Conservation (phyloP, 2,888 invertebrate genomes). For the Drosophila robusta region DNA sequence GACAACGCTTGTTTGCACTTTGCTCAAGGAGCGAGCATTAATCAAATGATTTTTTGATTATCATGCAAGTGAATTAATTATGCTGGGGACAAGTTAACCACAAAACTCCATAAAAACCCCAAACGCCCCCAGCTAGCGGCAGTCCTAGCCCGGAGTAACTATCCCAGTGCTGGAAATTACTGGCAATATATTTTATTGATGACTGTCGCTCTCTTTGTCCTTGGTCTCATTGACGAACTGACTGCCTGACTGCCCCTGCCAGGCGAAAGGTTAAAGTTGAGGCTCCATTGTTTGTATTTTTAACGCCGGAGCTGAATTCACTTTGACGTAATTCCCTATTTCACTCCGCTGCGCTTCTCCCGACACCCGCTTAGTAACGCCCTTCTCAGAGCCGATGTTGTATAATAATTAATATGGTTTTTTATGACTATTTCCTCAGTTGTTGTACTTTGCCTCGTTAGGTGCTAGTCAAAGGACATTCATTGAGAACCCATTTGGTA, state of each 20-base stretch:
- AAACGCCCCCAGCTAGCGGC: no score
- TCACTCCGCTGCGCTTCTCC: not conserved
- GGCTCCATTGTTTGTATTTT: slow-evolving; percentile 29
- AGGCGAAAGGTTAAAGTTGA: slow-evolving; percentile 64
- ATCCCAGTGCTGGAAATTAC: slow-evolving; percentile 40
- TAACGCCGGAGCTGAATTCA: slow-evolving; percentile 28
- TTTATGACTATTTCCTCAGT: slow-evolving; percentile 39
- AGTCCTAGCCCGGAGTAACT: not conserved
- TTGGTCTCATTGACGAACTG: slow-evolving; percentile 37
- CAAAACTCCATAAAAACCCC: slow-evolving; percentile 4
- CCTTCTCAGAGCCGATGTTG: slow-evolving; percentile 14
- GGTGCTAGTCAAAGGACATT: not conserved
- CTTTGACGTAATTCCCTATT: slow-evolving; percentile 29
- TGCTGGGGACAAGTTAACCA: slow-evolving; percentile 42
- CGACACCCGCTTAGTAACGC: slow-evolving; percentile 2
- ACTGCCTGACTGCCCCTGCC: slow-evolving; percentile 5
- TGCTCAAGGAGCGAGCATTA: slow-evolving; percentile 55
- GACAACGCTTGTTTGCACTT: slow-evolving; percentile 52
- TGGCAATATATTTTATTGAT: slow-evolving; percentile 67
- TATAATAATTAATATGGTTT: slow-evolving; percentile 45
- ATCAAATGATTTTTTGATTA: slow-evolving; percentile 78
- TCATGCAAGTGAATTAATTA: slow-evolving; percentile 79
- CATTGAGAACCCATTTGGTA: not conserved
- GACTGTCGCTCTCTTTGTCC: slow-evolving; percentile 49
- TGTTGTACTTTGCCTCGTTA: slow-evolving; percentile 5